phyloP scores from a whole-genome alignment of 1,140 invertebrate species.

The Caerostris darwini region DNA sequence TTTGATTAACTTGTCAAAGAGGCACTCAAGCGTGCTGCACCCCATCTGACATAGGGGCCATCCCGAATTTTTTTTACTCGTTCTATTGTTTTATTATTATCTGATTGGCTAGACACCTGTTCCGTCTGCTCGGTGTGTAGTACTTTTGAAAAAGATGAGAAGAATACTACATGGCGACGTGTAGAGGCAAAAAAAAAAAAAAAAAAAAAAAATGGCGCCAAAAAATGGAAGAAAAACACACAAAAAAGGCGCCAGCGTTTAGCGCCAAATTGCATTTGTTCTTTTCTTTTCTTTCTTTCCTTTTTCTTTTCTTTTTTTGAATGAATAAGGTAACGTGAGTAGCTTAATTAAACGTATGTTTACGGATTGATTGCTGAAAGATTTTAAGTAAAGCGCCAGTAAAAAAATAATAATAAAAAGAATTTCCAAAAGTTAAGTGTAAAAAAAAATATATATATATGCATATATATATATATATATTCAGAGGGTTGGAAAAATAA shows the following conservation, averaged over 20 bases:
- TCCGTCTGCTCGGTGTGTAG: neutral
- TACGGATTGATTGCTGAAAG: constrained; percentile 37
- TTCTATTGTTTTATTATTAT: neutral
- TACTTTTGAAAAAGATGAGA: neutral
- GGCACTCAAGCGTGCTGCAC: neutral
- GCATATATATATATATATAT: too few species aligned
- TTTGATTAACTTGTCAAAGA: constrained; percentile 61
- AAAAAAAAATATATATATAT: too few species aligned
- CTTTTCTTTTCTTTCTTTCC: too few species aligned
- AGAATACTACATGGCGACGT: neutral
- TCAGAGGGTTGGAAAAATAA: neutral
- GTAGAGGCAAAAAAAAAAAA: neutral
- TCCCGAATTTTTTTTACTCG: neutral
- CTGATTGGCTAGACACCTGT: constrained; percentile 36
- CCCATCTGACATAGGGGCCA: neutral
- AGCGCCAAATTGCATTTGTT: constrained; percentile 29
- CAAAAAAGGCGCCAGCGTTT: neutral
- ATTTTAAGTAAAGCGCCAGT: constrained; percentile 41
- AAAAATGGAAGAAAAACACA: constrained; percentile 4
- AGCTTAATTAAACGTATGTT: constrained; percentile 34
- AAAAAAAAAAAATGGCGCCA: neutral
- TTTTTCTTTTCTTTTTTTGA: neutral
- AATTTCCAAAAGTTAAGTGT: too few species aligned
- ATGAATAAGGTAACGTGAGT: constrained; percentile 43
- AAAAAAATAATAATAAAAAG: neutral